Evolutionary conservation across 2,888 invertebrate genomes (phyloP).

Genomic region (Dermolepida albohirtum): DNA sequence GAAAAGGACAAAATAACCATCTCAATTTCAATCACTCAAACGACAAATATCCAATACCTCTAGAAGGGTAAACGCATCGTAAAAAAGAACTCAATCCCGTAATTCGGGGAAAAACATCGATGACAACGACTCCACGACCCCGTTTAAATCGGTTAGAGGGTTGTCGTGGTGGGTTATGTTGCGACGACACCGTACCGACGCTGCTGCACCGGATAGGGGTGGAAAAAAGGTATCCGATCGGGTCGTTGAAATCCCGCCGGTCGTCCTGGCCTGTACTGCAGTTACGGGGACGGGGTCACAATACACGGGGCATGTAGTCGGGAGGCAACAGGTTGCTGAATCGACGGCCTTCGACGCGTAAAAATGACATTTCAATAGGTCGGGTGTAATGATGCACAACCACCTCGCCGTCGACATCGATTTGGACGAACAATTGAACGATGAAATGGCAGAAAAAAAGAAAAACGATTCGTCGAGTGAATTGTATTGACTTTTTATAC

Average conservation of each 20-base stretch:
- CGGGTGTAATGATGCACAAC: constrained; percentile 23
- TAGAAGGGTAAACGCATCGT: not conserved
- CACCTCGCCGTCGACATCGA: constrained; percentile 7
- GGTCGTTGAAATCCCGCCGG: too few species aligned
- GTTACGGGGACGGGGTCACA: constrained; percentile 4
- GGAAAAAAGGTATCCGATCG: too few species aligned
- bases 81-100: constrained; percentile 17
- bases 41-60: not conserved
- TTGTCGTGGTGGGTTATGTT: not conserved
- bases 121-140: constrained; percentile 5
- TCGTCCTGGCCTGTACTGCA: too few species aligned
- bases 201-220: not conserved
- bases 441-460: not conserved
- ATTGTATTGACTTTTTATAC: too few species aligned
- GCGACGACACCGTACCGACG: not conserved
- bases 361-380: constrained; percentile 42
- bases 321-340: constrained; percentile 40
- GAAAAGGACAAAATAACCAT: too few species aligned
- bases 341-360: constrained; percentile 31
- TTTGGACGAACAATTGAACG: constrained; percentile 16
- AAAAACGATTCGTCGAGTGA: constrained; percentile 11
- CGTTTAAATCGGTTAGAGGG: constrained; percentile 2
- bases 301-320: constrained; percentile 1
- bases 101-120: constrained; percentile 25
- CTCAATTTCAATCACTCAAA: constrained; percentile 13